Conservation (phyloP, 92 coral and sea anemone species). For the Hydrozoanthus gracilis region DNA sequence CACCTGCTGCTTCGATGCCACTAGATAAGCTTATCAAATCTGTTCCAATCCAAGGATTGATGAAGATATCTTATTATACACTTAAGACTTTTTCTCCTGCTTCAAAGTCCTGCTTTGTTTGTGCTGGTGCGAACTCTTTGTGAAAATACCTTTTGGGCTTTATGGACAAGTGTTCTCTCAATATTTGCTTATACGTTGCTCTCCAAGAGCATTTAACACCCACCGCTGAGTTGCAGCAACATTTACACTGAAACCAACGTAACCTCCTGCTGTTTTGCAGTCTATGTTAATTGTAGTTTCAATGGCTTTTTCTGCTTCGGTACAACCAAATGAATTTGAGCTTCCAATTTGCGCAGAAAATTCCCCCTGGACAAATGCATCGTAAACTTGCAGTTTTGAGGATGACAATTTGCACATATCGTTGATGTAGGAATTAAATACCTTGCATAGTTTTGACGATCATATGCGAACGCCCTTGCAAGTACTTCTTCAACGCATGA, state of each 20-base stretch:
- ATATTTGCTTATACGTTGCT: background rate
- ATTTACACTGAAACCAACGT: background rate
- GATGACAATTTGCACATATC: background rate
- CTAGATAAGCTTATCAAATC: background rate
- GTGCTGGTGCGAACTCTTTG: conserved; percentile 23
- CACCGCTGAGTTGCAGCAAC: background rate
- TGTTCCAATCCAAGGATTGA: background rate
- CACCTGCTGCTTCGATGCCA: conserved; percentile 6
- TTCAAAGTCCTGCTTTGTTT: conserved; percentile 13
- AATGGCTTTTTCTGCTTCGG: background rate
- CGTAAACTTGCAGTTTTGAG: background rate
- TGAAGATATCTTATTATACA: background rate
- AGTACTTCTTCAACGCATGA: conserved; percentile 41
- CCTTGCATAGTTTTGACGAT: background rate
- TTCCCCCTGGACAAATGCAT: background rate
- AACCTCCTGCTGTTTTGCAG: conserved; percentile 14
- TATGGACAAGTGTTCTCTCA: background rate
- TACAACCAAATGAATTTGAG: background rate
- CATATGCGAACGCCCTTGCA: conserved; percentile 35
- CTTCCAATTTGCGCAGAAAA: background rate
- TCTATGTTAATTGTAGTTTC: background rate
- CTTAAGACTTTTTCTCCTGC: conserved; percentile 3
- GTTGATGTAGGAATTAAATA: background rate
- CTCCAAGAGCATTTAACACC: background rate
- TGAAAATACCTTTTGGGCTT: background rate